phyloP scores from a whole-genome alignment of 2,113 vertebrate species.

The Anarhynchus alexandrinus region DNA sequence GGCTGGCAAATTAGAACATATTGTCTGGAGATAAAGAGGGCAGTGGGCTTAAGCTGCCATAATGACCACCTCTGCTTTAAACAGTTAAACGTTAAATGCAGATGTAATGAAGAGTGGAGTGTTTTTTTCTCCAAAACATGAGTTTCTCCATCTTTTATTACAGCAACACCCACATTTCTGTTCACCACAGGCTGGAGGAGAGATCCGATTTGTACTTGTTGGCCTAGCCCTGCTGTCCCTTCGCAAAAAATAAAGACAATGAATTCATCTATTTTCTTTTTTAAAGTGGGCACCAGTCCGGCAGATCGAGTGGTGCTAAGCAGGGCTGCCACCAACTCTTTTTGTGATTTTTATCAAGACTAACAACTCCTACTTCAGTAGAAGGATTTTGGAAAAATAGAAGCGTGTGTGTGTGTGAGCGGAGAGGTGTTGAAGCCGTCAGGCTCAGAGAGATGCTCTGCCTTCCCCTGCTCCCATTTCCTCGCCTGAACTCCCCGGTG shows the following conservation, averaged over 20 bases:
- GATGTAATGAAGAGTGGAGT: background rate
- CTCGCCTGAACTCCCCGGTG: background rate
- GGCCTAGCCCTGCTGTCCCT: background rate
- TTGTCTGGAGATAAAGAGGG: background rate
- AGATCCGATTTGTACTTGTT: background rate
- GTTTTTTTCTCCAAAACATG: background rate
- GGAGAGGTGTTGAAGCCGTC: background rate
- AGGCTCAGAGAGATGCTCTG: background rate
- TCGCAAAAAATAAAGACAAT: background rate
- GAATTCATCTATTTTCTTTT: background rate
- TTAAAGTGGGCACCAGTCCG: background rate
- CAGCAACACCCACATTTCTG: background rate
- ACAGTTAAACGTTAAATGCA: background rate
- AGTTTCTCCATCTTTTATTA: background rate
- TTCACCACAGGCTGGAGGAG: background rate
- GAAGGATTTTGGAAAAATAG: background rate
- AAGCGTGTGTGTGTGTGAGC: rapidly evolving
- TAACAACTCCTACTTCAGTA: background rate
- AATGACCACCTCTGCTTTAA: background rate
- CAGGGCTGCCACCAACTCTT: background rate
- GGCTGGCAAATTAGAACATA: background rate
- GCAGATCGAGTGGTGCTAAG: background rate
- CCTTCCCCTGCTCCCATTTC: background rate
- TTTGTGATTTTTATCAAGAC: background rate
- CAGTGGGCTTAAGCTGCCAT: background rate